Evolutionary conservation across 1,140 invertebrate species (phyloP), one percentile per base, ranked within the genome.

Genomic region (Reticulitermes speratus): DNA sequence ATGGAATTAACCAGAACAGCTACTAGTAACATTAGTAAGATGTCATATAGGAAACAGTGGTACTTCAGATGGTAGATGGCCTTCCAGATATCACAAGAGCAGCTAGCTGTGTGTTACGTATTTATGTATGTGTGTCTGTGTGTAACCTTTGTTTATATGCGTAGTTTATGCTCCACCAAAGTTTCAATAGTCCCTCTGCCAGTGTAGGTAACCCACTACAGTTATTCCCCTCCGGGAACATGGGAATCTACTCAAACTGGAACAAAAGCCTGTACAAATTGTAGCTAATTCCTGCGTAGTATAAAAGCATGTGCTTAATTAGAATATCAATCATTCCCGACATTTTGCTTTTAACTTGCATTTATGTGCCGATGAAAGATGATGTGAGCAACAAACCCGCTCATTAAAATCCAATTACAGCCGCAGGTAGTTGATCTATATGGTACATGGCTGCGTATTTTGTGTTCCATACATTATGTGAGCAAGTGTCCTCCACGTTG

Each of bases 221-320:
- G 1, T 30, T 6, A 75, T 9, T 25, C 7, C n/a, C 65, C 65
- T 75, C n/a, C 30, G 65, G 65, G 65, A 75, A 75, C 65, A 75
- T 75, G 65, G 65, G 65, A 75, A 75, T 75, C 65, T 30, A 75
- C 65, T 75, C 65, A n/a, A n/a, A 25, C n/a, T 6, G 7, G 6
- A 75, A 75, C 65, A 75, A 75, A 75, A 75, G 65, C 65, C 25
- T 25, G 65, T 75, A 75, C 65, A 75, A 75, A 75, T 75, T 75
- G 65, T 19, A 75, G 65, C 65, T 75, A 75, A 75, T 75, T 75
- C 65, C 65, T 30, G 65, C 65, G 8, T 75, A 75, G 65, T 30
- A 75, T 75, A 75, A 75, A 75, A 75, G 65, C 65, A 75, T 30
- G 65, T 75, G 65, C 65, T 75, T 75, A 75, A 75, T 75, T 75